phyloP scores from a whole-genome alignment of 2,113 vertebrate genomes.

The Tetrao urogallus region DNA sequence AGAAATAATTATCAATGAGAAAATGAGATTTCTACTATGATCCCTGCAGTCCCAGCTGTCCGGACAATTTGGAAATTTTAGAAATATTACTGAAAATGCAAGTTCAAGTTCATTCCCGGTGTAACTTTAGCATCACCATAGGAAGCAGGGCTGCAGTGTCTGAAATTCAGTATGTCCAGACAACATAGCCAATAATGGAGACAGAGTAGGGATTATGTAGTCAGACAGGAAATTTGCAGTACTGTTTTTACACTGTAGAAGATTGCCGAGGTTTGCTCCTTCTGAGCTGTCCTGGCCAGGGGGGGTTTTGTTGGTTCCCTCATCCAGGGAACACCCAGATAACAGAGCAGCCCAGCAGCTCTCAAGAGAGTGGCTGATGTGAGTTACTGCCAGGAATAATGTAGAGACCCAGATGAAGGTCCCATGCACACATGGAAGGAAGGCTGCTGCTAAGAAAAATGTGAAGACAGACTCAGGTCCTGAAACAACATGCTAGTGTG shows the following conservation, averaged over 20 bases:
- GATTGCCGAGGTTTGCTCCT: no score
- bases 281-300: no score
- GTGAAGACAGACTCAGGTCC: no score
- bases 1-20: background rate
- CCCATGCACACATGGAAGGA: no score
- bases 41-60: background rate
- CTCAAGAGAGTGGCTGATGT: no score
- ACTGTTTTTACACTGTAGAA: background rate
- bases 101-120: background rate
- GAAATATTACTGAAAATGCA: background rate
- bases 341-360: no score
- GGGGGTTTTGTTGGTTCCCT: no score
- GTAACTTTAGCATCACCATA: background rate
- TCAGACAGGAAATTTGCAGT: background rate
- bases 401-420: no score
- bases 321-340: no score
- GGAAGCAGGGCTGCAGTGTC: background rate
- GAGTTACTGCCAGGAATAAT: no score
- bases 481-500: no score
- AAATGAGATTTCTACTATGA: background rate
- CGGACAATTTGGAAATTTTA: background rate
- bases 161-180: background rate
- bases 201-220: background rate
- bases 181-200: rapidly evolving
- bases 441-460: no score